Percentiles rank a stretch among this genome's conserved stretches.
These are phyloP conservation scores for Hyposoter didymator DNA, from an alignment of 2,888 invertebrate species.

Conservation along the genomic window DNA sequence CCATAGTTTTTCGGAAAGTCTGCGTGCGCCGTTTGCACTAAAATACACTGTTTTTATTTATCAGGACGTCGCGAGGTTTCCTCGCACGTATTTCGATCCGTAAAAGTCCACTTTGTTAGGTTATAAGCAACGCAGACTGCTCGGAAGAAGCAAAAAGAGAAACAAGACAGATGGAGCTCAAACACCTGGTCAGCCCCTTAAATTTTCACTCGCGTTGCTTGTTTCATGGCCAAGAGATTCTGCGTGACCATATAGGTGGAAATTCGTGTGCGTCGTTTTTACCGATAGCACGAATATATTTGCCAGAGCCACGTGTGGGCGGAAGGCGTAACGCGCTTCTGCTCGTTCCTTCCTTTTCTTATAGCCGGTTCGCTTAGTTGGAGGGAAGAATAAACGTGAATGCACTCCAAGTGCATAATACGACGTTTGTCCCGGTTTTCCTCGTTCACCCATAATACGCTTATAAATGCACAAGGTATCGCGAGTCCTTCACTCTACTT, in stretches of 20 bases:
- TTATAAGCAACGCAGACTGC: neutral
- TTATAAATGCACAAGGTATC: slow-evolving; percentile 51
- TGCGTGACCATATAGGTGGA: slow-evolving; percentile 57
- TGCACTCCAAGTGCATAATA: neutral
- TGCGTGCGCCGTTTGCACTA: neutral
- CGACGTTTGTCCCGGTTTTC: slow-evolving; percentile 47
- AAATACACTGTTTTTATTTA: neutral
- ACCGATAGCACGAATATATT: slow-evolving; percentile 40
- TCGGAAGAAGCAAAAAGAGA: slow-evolving; percentile 10
- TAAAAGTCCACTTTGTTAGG: neutral
- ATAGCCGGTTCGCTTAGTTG: slow-evolving; percentile 3
- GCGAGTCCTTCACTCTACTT: slow-evolving; percentile 68
- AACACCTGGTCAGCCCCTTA: slow-evolving; percentile 55
- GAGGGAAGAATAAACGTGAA: slow-evolving; percentile 8
- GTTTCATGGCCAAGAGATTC: slow-evolving; percentile 29
- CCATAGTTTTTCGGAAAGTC: slow-evolving; percentile 26
- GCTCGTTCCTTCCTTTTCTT: slow-evolving; percentile 21
- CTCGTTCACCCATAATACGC: slow-evolving; percentile 39
- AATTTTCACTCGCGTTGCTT: slow-evolving; percentile 49
- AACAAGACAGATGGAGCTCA: slow-evolving; percentile 5
- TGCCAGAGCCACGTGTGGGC: slow-evolving; percentile 44
- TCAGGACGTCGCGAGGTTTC: neutral
- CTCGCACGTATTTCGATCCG: neutral
- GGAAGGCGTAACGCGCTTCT: slow-evolving; percentile 50
- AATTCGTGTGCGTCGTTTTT: slow-evolving; percentile 6